Percentiles rank a stretch among this genome's conserved stretches.
These are phyloP conservation scores for Engystomops pustulosus DNA, from an alignment of 2,113 vertebrate species.

Conservation along the genomic window DNA sequence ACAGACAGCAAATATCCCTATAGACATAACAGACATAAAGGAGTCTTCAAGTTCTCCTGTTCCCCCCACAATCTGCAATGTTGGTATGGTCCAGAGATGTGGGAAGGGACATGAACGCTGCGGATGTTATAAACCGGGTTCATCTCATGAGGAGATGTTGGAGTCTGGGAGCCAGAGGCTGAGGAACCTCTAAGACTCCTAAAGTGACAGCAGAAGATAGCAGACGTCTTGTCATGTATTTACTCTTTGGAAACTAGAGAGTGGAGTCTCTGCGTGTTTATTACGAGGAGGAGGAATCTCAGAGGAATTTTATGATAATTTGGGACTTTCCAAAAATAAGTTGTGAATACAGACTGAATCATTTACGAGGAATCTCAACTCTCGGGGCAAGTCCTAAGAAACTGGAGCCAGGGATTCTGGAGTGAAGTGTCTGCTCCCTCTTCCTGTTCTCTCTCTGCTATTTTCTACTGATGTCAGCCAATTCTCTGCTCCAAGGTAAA, in stretches of 20 bases:
- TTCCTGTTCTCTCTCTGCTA: not conserved
- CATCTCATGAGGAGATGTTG: not conserved
- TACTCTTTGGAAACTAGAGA: not conserved
- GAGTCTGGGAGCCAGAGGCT: not conserved
- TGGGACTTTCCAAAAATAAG: not conserved
- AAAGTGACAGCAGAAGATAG: not conserved
- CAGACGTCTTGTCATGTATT: constrained; percentile 5
- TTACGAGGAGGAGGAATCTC: not conserved
- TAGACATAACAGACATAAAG: too few relatives aligned
- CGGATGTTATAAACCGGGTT: not conserved
- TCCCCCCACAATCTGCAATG: not conserved
- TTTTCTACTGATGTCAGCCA: not conserved
- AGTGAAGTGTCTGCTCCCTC: not conserved
- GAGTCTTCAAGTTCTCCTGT: too few relatives aligned
- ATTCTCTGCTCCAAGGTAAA: too few relatives aligned
- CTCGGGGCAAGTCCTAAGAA: not conserved
- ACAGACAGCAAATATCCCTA: too few relatives aligned
- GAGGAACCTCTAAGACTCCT: not conserved
- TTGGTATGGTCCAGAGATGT: not conserved
- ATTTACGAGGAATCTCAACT: not conserved
- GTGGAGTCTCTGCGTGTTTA: not conserved
- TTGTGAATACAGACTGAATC: not conserved
- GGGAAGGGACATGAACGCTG: not conserved
- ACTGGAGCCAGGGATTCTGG: not conserved
- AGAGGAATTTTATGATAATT: not conserved